Evolutionary conservation across 92 coral and sea anemone genomes (phyloP).

Genomic region (Siderastrea radians): DNA sequence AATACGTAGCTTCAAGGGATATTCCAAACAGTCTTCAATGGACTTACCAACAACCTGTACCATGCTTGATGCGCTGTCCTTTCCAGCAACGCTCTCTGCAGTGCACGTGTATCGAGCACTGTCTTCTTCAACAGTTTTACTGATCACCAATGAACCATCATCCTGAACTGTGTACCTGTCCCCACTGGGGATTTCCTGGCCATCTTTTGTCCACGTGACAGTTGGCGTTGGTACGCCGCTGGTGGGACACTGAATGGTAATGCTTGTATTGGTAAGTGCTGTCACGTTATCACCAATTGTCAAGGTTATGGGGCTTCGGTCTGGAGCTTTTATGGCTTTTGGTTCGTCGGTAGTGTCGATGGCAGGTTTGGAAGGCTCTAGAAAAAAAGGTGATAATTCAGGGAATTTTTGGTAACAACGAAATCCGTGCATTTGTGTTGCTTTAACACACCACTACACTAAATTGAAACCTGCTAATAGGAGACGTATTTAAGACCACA

Average conservation of each 20-base stretch:
- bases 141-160: constrained; percentile 65
- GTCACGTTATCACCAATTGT: constrained; percentile 66
- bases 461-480: no score
- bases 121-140: constrained; percentile 14
- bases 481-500: no score
- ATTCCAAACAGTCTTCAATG: no score
- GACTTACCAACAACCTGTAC: constrained; percentile 10
- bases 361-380: constrained; percentile 45
- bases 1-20: no score
- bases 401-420: no score
- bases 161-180: constrained; percentile 35
- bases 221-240: constrained; percentile 71
- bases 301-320: constrained; percentile 47
- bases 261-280: constrained; percentile 55
- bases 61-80: constrained; percentile 63
- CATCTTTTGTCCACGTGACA: constrained; percentile 69
- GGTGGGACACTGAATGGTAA: constrained; percentile 63
- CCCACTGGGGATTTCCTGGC: constrained; percentile 16
- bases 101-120: constrained; percentile 67
- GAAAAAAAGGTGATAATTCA: not conserved
- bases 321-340: constrained; percentile 23
- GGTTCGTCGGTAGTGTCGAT: constrained; percentile 26
- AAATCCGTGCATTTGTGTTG: no score
- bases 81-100: constrained; percentile 63
- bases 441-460: no score